Conservation (phyloP, 2,797 vertebrate genomes). For the Buceros bicornis region DNA sequence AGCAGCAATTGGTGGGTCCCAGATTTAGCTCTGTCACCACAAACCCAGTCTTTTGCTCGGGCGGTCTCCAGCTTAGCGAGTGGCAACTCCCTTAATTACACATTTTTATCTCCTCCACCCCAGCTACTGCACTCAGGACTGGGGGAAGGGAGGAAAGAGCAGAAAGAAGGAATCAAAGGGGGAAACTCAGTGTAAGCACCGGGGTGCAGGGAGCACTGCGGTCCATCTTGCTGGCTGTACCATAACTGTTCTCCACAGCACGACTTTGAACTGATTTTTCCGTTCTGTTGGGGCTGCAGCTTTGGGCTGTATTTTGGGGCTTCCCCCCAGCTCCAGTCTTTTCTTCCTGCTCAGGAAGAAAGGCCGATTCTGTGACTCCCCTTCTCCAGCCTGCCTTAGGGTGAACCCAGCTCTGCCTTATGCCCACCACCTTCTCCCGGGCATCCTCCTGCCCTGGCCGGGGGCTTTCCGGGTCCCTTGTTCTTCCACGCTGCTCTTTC, state of each 20-base stretch:
- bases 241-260: background rate
- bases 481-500: conserved; percentile 28
- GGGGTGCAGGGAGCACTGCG: background rate
- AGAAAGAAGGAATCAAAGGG: background rate
- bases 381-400: background rate
- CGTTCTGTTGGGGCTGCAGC: background rate
- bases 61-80: conserved; percentile 66
- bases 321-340: background rate
- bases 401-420: background rate
- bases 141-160: conserved; percentile 28
- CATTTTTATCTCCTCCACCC: conserved; percentile 57
- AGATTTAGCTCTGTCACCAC: conserved; percentile 74
- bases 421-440: background rate
- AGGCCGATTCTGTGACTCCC: background rate
- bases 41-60: conserved; percentile 60
- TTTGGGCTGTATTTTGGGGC: background rate
- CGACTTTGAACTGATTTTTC: background rate
- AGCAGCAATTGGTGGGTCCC: conserved; percentile 68
- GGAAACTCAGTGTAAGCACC: background rate
- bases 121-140: background rate
- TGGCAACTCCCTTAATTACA: conserved; percentile 75
- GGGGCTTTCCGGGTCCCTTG: background rate
- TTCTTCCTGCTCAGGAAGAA: background rate
- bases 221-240: rapidly evolving
- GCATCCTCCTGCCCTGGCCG: background rate